phyloP scores from a whole-genome alignment of 92 coral and sea anemone species.

The Parazoanthus darwini region DNA sequence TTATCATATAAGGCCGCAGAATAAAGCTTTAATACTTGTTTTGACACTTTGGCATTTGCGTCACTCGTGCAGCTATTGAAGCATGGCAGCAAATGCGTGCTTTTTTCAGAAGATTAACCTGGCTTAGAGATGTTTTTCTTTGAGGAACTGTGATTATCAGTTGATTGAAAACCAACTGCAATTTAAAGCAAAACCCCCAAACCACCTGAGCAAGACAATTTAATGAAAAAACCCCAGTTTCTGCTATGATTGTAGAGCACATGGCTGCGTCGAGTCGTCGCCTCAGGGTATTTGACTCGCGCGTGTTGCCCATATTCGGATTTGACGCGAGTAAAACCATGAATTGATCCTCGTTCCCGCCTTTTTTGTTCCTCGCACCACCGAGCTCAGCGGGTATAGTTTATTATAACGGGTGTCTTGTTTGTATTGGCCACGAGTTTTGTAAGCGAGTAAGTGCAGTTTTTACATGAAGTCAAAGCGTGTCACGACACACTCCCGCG shows the following conservation, averaged over 20 bases:
- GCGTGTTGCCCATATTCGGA: conserved; percentile 14
- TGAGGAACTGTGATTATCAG: neutral
- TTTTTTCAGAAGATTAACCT: neutral
- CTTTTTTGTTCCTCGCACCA: conserved; percentile 12
- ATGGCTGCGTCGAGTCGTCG: neutral
- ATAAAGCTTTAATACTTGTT: neutral
- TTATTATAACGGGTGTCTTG: neutral
- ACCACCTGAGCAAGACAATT: neutral
- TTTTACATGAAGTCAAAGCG: conserved; percentile 16
- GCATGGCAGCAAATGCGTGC: conserved; percentile 14
- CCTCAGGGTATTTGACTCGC: neutral
- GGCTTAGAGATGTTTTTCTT: neutral
- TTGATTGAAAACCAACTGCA: neutral
- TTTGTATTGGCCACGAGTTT: neutral
- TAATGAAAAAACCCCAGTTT: neutral
- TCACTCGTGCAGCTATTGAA: neutral
- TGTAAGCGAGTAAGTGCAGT: neutral
- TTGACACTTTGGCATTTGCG: neutral
- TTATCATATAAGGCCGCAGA: no score
- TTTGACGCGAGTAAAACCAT: neutral
- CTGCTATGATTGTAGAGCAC: neutral
- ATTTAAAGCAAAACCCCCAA: neutral
- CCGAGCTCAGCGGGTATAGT: conserved; percentile 20
- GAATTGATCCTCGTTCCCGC: conserved; percentile 5
- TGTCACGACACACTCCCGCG: neutral